These are phyloP conservation scores for Lordiphosa mommai DNA, from an alignment of 1,140 invertebrate species.

Conservation along the genomic window DNA sequence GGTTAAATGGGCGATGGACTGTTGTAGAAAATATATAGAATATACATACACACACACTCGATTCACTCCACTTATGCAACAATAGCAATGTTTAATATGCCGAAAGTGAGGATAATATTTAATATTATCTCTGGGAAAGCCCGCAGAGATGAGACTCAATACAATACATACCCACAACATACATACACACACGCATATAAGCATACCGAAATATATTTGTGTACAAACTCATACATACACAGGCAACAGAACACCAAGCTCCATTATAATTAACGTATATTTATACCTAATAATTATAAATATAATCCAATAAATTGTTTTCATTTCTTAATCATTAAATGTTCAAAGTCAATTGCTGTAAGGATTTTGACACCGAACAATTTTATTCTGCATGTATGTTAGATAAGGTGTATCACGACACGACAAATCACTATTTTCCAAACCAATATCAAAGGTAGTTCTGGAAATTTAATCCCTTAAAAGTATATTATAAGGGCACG, in stretches of 20 bases:
- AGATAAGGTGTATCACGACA: too few relatives aligned
- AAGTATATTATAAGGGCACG: too few relatives aligned
- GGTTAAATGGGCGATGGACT: slow-evolving; percentile 8
- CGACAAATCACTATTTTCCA: too few relatives aligned
- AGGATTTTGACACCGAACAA: too few relatives aligned
- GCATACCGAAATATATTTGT: slow-evolving; percentile 34
- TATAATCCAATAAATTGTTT: slow-evolving; percentile 50
- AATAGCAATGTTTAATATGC: slow-evolving; percentile 34
- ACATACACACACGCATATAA: slow-evolving; percentile 16
- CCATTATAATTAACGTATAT: slow-evolving; percentile 49
- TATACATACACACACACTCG: slow-evolving; percentile 14
- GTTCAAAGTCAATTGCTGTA: too few relatives aligned
- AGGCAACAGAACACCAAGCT: slow-evolving; percentile 36
- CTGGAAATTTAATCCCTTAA: too few relatives aligned
- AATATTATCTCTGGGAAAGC: slow-evolving; percentile 15
- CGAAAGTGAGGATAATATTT: slow-evolving; percentile 12
- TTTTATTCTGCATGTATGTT: too few relatives aligned
- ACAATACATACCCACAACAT: slow-evolving; percentile 5
- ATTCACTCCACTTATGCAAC: slow-evolving; percentile 24
- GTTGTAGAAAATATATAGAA: slow-evolving; percentile 30
- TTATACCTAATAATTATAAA: slow-evolving; percentile 51
- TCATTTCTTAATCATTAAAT: slow-evolving; percentile 27
- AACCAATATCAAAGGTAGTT: too few relatives aligned
- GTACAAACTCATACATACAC: slow-evolving; percentile 39
- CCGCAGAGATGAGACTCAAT: slow-evolving; percentile 22